phyloP scores from a whole-genome alignment of 2,113 vertebrate genomes.

The Dipodomys merriami region DNA sequence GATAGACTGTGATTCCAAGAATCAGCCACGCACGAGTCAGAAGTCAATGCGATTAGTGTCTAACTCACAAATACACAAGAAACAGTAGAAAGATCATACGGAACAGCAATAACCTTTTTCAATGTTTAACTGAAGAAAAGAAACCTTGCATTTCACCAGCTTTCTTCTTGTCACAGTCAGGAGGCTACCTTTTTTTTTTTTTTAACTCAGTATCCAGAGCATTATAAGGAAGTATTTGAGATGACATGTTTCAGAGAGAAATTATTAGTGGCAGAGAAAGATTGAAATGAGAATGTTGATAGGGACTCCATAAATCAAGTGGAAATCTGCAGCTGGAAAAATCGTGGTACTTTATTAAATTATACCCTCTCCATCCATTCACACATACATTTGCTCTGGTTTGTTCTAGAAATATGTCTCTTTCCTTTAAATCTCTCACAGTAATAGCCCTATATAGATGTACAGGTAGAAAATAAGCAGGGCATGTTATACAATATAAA shows the following conservation, averaged over 20 bases:
- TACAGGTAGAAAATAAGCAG: background rate
- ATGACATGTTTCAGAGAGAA: constrained; percentile 20
- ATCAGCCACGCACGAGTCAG: background rate
- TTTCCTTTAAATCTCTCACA: background rate
- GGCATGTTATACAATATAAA: background rate
- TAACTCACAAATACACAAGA: background rate
- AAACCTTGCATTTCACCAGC: background rate
- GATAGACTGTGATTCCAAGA: background rate
- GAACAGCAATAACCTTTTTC: background rate
- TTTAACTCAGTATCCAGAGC: background rate
- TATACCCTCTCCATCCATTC: too few species aligned
- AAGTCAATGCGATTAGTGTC: background rate
- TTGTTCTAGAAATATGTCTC: constrained; percentile 48
- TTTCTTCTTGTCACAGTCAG: background rate
- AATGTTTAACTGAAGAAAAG: constrained; percentile 50
- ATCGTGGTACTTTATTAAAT: background rate
- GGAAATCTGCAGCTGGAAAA: background rate
- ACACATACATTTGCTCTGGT: background rate
- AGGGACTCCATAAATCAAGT: background rate
- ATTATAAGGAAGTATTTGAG: background rate
- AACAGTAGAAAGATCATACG: background rate
- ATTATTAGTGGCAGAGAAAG: background rate
- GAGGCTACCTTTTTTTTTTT: background rate
- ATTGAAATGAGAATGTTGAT: background rate
- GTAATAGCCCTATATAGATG: background rate